Conservation (phyloP, 2,113 vertebrate species). For the Apteryx mantelli region DNA sequence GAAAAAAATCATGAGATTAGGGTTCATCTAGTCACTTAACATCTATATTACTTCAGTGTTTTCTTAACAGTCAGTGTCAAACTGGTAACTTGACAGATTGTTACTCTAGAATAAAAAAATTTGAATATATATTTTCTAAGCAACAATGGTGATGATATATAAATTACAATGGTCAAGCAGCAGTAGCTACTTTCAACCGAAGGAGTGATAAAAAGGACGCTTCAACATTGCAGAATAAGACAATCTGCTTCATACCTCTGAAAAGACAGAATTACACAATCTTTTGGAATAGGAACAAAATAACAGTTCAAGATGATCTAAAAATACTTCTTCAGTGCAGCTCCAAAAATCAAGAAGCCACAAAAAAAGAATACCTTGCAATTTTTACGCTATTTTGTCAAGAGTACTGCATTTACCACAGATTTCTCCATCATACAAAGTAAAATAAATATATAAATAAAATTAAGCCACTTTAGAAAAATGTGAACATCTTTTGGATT, state of each 20-base stretch:
- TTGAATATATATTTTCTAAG: neutral
- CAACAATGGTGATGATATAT: neutral
- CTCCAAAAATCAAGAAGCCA: neutral
- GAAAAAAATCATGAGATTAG: neutral
- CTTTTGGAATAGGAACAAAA: neutral
- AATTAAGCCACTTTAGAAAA: neutral
- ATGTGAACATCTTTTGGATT: neutral
- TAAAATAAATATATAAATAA: accelerated
- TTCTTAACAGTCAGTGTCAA: accelerated
- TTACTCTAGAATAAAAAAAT: neutral
- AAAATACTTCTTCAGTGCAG: slow-evolving; percentile 6
- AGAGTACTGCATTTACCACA: neutral
- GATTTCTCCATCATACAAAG: neutral
- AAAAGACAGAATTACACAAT: neutral
- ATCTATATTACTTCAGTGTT: neutral
- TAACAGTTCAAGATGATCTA: slow-evolving; percentile 46
- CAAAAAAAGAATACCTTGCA: neutral
- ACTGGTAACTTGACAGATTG: neutral
- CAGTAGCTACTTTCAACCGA: neutral
- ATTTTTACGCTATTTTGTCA: neutral
- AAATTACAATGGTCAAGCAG: neutral
- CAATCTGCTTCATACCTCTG: neutral
- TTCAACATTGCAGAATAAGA: neutral
- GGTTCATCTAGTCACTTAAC: neutral
- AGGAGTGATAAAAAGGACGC: neutral